phyloP scores from a whole-genome alignment of 2,113 vertebrate genomes.

The Aepyceros melampus region DNA sequence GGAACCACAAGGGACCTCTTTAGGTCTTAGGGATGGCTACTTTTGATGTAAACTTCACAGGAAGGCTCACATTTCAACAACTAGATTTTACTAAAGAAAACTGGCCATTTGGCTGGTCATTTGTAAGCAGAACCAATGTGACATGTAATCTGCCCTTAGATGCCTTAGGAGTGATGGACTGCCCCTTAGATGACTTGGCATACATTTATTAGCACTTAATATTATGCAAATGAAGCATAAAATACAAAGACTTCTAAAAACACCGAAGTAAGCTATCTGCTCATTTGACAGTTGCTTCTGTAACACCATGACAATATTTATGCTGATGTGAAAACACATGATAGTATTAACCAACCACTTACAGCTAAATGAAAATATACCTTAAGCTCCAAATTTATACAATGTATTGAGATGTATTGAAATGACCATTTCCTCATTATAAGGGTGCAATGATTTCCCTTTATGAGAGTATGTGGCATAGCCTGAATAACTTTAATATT shows the following conservation, averaged over 20 bases:
- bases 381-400: slow-evolving; percentile 50
- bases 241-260: slow-evolving; percentile 44
- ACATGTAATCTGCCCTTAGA: neutral
- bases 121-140: neutral
- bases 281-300: slow-evolving; percentile 6
- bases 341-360: slow-evolving; percentile 17
- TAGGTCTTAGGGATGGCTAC: neutral
- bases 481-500: slow-evolving; percentile 39
- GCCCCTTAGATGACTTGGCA: neutral
- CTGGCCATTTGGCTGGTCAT: neutral
- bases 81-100: neutral
- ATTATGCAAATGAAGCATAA: slow-evolving; percentile 7
- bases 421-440: slow-evolving; percentile 41
- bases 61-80: slow-evolving; percentile 7
- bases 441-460: slow-evolving; percentile 38
- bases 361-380: slow-evolving; percentile 20
- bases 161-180: neutral
- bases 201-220: slow-evolving; percentile 31
- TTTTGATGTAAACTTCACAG: neutral
- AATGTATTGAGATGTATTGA: slow-evolving; percentile 24
- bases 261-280: neutral
- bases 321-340: neutral
- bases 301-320: neutral
- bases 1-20: neutral
- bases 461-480: slow-evolving; percentile 54